Evolutionary conservation across 37 sponge, comb jelly and placozoan genomes (phyloP).

Genomic region (Cladorhizidae sp.): DNA sequence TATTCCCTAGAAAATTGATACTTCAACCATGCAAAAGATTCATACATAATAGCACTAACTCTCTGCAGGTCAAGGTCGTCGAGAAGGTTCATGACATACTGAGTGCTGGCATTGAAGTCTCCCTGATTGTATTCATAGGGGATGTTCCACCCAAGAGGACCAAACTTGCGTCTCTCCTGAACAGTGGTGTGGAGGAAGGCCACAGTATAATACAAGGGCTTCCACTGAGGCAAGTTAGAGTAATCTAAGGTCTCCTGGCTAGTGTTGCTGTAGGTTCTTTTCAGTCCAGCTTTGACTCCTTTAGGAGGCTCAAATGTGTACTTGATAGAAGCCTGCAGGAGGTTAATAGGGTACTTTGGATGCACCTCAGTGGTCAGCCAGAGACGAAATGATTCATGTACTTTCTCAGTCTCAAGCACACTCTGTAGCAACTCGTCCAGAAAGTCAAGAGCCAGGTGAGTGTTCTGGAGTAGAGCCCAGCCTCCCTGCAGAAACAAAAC

Average conservation of each 20-base stretch:
- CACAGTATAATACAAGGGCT: constrained; percentile 94
- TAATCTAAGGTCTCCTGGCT: constrained; percentile 96
- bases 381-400: constrained; percentile 88
- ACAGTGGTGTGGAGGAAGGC: constrained; percentile 99
- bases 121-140: constrained; percentile 98
- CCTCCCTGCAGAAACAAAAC: constrained; percentile 71
- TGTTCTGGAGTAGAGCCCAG: constrained; percentile 98
- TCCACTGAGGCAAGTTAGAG: constrained; percentile 97
- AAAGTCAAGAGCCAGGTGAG: constrained; percentile 95
- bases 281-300: constrained; percentile 97
- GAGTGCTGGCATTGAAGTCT: constrained; percentile 86
- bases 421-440: constrained; percentile 90
- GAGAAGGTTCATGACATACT: constrained; percentile 93
- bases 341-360: constrained; percentile 94
- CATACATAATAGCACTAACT: constrained; percentile 34
- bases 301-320: constrained; percentile 99
- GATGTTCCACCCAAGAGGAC: constrained; percentile 98
- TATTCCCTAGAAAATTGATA: constrained; percentile 60
- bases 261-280: constrained; percentile 93
- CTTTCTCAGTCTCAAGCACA: constrained; percentile 87
- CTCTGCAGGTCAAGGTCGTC: constrained; percentile 95
- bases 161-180: constrained; percentile 97
- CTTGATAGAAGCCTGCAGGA: constrained; percentile 95
- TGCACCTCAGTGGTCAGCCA: constrained; percentile 99
- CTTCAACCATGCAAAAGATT: constrained; percentile 1